These are phyloP conservation scores for Tetramorium alpestre DNA, from an alignment of 1,140 invertebrate species.

Conservation along the genomic window DNA sequence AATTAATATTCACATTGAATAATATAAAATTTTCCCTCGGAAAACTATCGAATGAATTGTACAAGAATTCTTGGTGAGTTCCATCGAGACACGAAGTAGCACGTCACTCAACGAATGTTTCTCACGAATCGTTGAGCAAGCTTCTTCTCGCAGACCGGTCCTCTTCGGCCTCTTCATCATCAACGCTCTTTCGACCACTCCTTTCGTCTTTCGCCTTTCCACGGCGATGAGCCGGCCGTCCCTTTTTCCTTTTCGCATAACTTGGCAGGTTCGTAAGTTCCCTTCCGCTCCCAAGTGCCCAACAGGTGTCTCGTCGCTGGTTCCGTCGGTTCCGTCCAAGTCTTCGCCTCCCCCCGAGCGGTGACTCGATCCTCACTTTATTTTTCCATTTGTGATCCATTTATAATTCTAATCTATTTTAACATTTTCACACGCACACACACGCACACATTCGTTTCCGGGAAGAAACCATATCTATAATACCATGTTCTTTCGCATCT, in stretches of 20 bases:
- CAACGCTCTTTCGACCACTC: constrained; percentile 53
- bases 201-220: constrained; percentile 41
- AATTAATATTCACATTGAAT: neutral
- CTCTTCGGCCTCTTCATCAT: constrained; percentile 6
- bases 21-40: neutral
- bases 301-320: constrained; percentile 69
- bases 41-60: neutral
- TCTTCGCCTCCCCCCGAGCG: too few relatives aligned
- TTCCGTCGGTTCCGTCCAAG: neutral
- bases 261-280: constrained; percentile 62
- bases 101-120: constrained; percentile 60
- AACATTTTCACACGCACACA: neutral
- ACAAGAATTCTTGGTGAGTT: neutral
- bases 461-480: neutral
- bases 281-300: constrained; percentile 45
- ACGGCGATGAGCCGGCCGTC: constrained; percentile 13
- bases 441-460: neutral
- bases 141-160: constrained; percentile 61
- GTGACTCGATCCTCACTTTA: neutral
- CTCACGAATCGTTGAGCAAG: constrained; percentile 65
- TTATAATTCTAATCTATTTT: constrained; percentile 59
- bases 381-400: constrained; percentile 44
- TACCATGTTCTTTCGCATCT: neutral
- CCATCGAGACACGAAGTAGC: constrained; percentile 9
- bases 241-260: constrained; percentile 68